Evolutionary conservation across 1,140 invertebrate species (phyloP).

Genomic region (Dreissena polymorpha): DNA sequence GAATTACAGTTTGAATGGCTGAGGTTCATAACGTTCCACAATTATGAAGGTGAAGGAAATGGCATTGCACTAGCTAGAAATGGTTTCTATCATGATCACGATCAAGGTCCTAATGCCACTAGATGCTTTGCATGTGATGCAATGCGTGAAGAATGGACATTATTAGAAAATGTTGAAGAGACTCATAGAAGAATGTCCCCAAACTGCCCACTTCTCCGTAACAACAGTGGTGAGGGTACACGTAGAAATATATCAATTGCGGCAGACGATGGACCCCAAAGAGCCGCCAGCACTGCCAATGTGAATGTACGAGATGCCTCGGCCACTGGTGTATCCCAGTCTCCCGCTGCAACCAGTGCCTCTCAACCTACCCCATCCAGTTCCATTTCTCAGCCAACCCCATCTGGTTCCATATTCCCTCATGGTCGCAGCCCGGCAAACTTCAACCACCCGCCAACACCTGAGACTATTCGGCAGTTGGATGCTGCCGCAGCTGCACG

Average conservation of each 20-base stretch:
- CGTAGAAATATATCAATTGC: neutral
- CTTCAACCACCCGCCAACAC: no score
- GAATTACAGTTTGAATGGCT: slow-evolving; percentile 7
- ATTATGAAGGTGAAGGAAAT: slow-evolving; percentile 3
- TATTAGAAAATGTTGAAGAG: slow-evolving; percentile 13
- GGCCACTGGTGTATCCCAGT: no score
- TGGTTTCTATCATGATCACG: slow-evolving; percentile 9
- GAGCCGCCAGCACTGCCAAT: no score
- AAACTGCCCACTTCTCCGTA: slow-evolving; percentile 24
- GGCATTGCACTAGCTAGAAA: neutral
- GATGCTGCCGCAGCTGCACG: no score
- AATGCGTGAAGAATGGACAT: slow-evolving; percentile 8
- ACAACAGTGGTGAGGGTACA: neutral
- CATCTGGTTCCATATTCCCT: no score
- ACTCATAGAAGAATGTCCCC: slow-evolving; percentile 22
- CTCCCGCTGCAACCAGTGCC: no score
- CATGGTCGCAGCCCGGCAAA: no score
- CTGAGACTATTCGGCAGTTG: no score
- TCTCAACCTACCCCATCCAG: no score
- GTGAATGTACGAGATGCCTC: no score
- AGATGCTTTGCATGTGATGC: neutral
- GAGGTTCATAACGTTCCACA: neutral
- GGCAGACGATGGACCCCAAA: neutral
- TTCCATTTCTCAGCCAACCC: no score
- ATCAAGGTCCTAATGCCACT: neutral